phyloP scores from a whole-genome alignment of 2,797 vertebrate species.

The Sarcophilus harrisii region DNA sequence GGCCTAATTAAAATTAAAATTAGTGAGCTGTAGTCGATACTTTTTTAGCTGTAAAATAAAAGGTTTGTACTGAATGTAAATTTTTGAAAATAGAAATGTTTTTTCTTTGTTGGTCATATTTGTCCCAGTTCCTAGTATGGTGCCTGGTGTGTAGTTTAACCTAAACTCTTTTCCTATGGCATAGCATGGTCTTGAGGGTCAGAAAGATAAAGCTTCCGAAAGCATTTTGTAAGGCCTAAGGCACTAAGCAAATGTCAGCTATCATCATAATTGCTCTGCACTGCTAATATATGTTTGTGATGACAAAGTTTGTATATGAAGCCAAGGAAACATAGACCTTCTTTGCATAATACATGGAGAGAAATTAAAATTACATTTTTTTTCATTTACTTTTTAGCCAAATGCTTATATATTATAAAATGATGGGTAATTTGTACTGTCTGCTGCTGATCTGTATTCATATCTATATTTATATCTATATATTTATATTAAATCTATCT shows the following conservation, averaged over 20 bases:
- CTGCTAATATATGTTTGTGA: not conserved
- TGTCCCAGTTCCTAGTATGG: not conserved
- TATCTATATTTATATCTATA: not conserved
- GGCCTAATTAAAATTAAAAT: not conserved
- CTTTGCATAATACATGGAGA: slow-evolving; percentile 43
- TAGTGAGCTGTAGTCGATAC: not conserved
- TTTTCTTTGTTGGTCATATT: not conserved
- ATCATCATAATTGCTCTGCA: not conserved
- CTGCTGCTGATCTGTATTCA: slow-evolving; percentile 30
- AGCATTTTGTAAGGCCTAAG: not conserved
- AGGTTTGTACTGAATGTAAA: not conserved
- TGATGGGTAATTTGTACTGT: not conserved
- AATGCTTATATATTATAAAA: slow-evolving; percentile 13
- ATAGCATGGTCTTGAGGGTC: not conserved
- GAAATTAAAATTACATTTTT: slow-evolving; percentile 16
- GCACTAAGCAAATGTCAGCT: not conserved
- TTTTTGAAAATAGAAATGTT: not conserved
- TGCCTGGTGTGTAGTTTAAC: not conserved
- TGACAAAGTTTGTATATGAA: not conserved
- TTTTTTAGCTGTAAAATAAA: not conserved
- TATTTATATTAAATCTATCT: too few relatives aligned
- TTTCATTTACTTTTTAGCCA: slow-evolving; percentile 50
- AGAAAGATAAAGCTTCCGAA: not conserved
- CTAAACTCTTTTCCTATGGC: not conserved
- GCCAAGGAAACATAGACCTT: not conserved